These are phyloP conservation scores for Pampus argenteus DNA, from an alignment of 2,797 vertebrate genomes.

Conservation along the genomic window DNA sequence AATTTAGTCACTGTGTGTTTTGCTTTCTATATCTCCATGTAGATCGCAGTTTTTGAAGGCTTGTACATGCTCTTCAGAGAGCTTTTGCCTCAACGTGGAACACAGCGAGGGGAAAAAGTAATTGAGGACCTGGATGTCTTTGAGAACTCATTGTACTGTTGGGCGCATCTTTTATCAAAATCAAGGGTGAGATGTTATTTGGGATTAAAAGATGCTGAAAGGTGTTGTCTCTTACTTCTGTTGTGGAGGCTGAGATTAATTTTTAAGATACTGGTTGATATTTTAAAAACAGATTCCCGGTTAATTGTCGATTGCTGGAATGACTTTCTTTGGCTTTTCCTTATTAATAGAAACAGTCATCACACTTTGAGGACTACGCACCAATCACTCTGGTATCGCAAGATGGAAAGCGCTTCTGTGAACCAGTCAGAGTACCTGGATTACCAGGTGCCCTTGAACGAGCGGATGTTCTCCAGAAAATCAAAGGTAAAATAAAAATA, in stretches of 20 bases:
- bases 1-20: no score
- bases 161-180: constrained; percentile 68
- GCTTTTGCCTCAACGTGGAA: constrained; percentile 63
- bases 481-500: constrained; percentile 56
- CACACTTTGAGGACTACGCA: constrained; percentile 55
- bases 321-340: background rate
- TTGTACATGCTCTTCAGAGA: constrained; percentile 77
- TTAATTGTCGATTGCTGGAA: no score
- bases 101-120: constrained; percentile 21
- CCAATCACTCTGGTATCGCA: constrained; percentile 47
- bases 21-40: no score
- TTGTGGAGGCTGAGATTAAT: background rate
- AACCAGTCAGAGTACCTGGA: constrained; percentile 72
- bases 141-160: constrained; percentile 74
- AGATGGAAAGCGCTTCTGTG: constrained; percentile 54
- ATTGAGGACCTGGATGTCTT: constrained; percentile 72
- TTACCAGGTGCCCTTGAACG: constrained; percentile 64
- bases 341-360: constrained; percentile 44
- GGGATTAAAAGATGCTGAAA: fast-evolving
- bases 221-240: background rate
- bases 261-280: background rate
- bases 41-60: constrained; percentile 77
- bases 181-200: constrained; percentile 28
- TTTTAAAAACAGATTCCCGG: background rate
- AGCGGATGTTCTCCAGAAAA: constrained; percentile 59